A percentile compares a stretch with the other conserved stretches of the same genome.
Evolutionary conservation across 2,113 vertebrate genomes (phyloP).

Genomic region (Mohoua ochrocephala): DNA sequence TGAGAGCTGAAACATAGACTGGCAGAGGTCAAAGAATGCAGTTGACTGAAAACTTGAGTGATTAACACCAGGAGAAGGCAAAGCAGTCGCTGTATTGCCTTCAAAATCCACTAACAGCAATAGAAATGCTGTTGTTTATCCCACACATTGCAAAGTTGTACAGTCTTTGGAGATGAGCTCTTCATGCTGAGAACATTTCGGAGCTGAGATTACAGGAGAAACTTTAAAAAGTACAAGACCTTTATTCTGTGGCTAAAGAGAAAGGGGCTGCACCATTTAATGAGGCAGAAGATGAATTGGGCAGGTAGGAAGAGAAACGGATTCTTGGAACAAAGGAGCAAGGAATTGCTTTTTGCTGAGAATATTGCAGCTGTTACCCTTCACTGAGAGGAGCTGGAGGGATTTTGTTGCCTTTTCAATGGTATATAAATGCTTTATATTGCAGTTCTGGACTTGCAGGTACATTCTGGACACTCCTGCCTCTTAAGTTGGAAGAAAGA

Average conservation of each 20-base stretch:
- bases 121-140: background rate
- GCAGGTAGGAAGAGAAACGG: background rate
- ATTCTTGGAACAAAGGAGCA: background rate
- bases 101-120: background rate
- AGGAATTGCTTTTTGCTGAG: background rate
- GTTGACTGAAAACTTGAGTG: background rate
- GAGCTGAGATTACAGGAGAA: background rate
- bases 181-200: background rate
- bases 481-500: background rate
- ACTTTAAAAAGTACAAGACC: background rate
- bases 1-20: background rate
- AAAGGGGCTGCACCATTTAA: background rate
- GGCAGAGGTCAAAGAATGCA: background rate
- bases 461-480: background rate
- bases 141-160: accelerated
- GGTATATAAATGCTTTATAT: background rate
- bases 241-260: background rate
- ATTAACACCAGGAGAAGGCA: background rate
- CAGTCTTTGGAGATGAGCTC: background rate
- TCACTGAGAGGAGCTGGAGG: background rate
- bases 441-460: background rate
- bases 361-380: background rate
- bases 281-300: background rate
- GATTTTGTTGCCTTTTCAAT: background rate
- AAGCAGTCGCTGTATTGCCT: background rate